Percentiles rank a stretch among this genome's conserved stretches.
Conservation (phyloP, 2,113 vertebrate genomes). For the Ophthalmolycus amberensis region DNA sequence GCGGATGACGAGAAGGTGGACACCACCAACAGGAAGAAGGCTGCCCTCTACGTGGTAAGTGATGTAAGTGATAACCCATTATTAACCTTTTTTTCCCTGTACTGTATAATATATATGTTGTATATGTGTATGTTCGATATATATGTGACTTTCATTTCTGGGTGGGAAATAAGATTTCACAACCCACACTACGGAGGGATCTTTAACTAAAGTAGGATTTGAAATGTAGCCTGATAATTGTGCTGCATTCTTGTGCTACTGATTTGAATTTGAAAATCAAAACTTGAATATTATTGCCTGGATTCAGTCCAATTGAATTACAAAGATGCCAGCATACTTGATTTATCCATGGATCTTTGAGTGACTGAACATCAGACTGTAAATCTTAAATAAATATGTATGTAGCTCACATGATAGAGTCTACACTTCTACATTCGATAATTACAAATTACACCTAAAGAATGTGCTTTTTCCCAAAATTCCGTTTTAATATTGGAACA, state of each 20-base stretch:
- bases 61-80: not conserved
- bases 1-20: conserved; percentile 78
- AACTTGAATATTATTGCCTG: not conserved
- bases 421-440: not conserved
- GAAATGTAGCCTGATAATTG: not conserved
- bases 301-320: not conserved
- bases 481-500: not conserved
- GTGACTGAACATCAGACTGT: not conserved
- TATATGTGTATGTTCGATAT: not conserved
- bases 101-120: too few species aligned
- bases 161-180: not conserved
- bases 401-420: not conserved
- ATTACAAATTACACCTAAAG: not conserved
- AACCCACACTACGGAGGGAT: not conserved
- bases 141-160: not conserved
- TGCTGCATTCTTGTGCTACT: not conserved
- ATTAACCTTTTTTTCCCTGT: not conserved
- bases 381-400: not conserved
- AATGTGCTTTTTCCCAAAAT: not conserved
- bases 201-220: not conserved
- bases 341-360: not conserved
- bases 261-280: conserved; percentile 1
- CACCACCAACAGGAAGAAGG: conserved; percentile 79
- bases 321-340: not conserved
- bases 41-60: conserved; percentile 83